These are phyloP conservation scores for Drosophila novamexicana DNA, from an alignment of 1,140 invertebrate genomes.

Conservation along the genomic window DNA sequence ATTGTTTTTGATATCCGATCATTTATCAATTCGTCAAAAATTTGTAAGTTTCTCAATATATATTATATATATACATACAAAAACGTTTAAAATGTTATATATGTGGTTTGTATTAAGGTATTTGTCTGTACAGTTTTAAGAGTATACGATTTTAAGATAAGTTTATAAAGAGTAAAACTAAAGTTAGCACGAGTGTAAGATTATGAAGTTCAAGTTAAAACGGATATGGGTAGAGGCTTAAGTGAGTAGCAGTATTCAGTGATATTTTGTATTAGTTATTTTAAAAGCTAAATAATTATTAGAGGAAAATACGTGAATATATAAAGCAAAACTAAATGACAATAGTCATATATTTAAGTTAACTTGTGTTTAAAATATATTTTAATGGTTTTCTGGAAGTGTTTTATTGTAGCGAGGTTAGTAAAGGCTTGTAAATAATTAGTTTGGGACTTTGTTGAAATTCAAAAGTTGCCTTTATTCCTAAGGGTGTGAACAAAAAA, in stretches of 20 bases:
- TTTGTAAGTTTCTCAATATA: slow-evolving; percentile 4
- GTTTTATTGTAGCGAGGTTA: slow-evolving; percentile 4
- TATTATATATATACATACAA: slow-evolving; percentile 61
- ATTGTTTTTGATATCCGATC: slow-evolving; percentile 39
- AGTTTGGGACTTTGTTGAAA: slow-evolving; percentile 8
- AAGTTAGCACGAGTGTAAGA: slow-evolving; percentile 58
- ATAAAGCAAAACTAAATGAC: slow-evolving; percentile 37
- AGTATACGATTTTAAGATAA: slow-evolving; percentile 14
- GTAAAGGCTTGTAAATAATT: slow-evolving; percentile 14
- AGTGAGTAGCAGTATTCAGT: slow-evolving; percentile 43
- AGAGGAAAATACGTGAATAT: slow-evolving; percentile 32
- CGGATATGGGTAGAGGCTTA: slow-evolving; percentile 36
- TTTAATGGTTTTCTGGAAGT: slow-evolving; percentile 19
- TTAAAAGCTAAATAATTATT: slow-evolving; percentile 50
- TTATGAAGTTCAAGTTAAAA: slow-evolving; percentile 42
- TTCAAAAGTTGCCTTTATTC: slow-evolving; percentile 14
- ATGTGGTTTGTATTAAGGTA: slow-evolving; percentile 29
- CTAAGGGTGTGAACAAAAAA: slow-evolving; percentile 15
- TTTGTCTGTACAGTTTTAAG: slow-evolving; percentile 49
- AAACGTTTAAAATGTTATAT: slow-evolving; percentile 61
- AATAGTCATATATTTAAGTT: slow-evolving; percentile 22
- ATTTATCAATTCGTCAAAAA: slow-evolving; percentile 14
- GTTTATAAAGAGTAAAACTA: slow-evolving; percentile 54
- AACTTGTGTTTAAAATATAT: slow-evolving; percentile 36
- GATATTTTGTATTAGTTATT: background rate